phyloP scores from a whole-genome alignment of 2,797 vertebrate species.

The Acanthurus leucopareius region DNA sequence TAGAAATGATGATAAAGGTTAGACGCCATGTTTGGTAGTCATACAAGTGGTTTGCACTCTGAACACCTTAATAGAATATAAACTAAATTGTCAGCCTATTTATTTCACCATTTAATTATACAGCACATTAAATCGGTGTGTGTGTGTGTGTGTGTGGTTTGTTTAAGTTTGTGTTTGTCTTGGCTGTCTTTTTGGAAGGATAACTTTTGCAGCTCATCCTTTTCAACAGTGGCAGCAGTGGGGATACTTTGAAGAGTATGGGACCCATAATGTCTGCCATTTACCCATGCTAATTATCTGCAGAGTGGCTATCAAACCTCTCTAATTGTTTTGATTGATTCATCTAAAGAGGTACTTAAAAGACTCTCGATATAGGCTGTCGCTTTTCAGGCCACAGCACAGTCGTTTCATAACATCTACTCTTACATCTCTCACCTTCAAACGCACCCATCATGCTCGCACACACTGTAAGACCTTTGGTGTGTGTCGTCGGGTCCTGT shows the following conservation, averaged over 20 bases:
- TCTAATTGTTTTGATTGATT: slow-evolving; percentile 77
- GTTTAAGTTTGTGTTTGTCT: slow-evolving; percentile 42
- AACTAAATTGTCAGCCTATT: slow-evolving; percentile 22
- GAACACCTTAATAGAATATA: slow-evolving; percentile 34
- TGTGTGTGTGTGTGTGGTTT: slow-evolving; percentile 27
- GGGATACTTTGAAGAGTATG: slow-evolving; percentile 47
- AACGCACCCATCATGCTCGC: slow-evolving; percentile 10
- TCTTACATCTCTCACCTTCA: slow-evolving; percentile 24
- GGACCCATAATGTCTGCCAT: slow-evolving; percentile 68
- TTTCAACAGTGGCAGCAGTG: slow-evolving; percentile 46
- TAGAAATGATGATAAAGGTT: slow-evolving; percentile 24
- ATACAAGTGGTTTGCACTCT: slow-evolving; percentile 11
- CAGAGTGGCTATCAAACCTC: slow-evolving; percentile 61
- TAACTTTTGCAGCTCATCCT: slow-evolving; percentile 38
- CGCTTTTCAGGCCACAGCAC: slow-evolving; percentile 46
- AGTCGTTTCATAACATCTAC: slow-evolving; percentile 32
- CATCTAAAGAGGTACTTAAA: slow-evolving; percentile 69
- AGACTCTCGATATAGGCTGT: slow-evolving; percentile 44
- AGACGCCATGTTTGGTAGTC: slow-evolving; percentile 34
- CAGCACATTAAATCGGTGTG: slow-evolving; percentile 30
- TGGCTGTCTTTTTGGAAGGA: slow-evolving; percentile 26
- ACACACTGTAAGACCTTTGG: slow-evolving; percentile 9
- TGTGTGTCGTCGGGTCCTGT: slow-evolving; percentile 9
- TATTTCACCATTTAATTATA: slow-evolving; percentile 53
- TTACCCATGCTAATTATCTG: slow-evolving; percentile 72